Percentiles rank a stretch among this genome's conserved stretches.
These are phyloP conservation scores for Stegostoma tigrinum DNA, from an alignment of 2,113 vertebrate species.

Conservation along the genomic window DNA sequence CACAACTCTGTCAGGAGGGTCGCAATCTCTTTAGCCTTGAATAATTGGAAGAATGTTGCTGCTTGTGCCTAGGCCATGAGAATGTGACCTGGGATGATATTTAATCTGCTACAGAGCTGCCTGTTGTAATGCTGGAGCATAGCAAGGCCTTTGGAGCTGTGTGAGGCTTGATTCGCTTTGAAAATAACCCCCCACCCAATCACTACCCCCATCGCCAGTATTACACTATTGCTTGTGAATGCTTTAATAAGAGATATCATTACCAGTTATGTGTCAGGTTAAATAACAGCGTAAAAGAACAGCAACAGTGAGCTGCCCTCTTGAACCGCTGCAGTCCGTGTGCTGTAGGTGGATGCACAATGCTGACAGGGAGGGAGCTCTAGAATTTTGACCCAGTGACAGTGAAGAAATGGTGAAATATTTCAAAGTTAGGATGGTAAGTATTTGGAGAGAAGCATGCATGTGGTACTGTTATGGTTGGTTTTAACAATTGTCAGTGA, in stretches of 20 bases:
- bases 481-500: too few relatives aligned
- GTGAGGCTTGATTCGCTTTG: constrained; percentile 47
- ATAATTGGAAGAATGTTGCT: constrained; percentile 61
- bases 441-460: too few relatives aligned
- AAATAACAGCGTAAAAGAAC: neutral
- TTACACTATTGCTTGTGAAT: constrained; percentile 52
- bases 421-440: too few relatives aligned
- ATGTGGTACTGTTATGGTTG: too few relatives aligned
- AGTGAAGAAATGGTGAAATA: too few relatives aligned
- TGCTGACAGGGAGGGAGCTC: too few relatives aligned
- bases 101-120: constrained; percentile 62
- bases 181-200: constrained; percentile 35
- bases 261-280: constrained; percentile 3
- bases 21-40: constrained; percentile 54
- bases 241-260: constrained; percentile 51
- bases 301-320: too few relatives aligned
- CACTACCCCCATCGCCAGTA: constrained; percentile 46
- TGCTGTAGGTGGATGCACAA: too few relatives aligned
- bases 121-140: constrained; percentile 49
- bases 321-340: too few relatives aligned
- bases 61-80: constrained; percentile 61
- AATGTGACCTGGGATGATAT: constrained; percentile 58
- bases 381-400: too few relatives aligned
- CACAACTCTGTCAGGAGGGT: constrained; percentile 56
- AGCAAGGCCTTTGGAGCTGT: constrained; percentile 48